Evolutionary conservation across 2,888 invertebrate species (phyloP), one percentile per base, ranked within the genome.

Genomic region (Sepiola atlantica): DNA sequence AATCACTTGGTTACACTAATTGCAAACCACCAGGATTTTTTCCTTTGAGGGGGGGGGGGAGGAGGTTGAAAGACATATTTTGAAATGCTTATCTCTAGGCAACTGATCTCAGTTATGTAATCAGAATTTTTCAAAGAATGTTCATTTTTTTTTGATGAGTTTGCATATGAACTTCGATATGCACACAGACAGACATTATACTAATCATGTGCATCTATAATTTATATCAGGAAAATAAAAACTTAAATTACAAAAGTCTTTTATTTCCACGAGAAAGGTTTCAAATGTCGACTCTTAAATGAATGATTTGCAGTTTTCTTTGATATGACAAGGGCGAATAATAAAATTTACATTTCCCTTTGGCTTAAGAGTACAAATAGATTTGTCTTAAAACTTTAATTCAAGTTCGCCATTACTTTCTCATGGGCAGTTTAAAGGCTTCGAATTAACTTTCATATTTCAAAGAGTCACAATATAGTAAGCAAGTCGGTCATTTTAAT

Each of bases 11-110:
- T 18, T 77, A 77, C 77, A 77, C 77, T 77, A 77, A 77, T 77
- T 32, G 77, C n/a, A 77, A 77, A 77, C 77, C n/a, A 77, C 77
- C n/a, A n/a, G 77, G n/a, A n/a, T 77, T n/a, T 77, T 77, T 77
- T 45, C 45, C 45, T 45, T 2, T 45, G 45, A 4, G 45, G 2
- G 45, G 2, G 45, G 45, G 45, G 45, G 8, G 45, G 45, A 8
- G 45, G 77, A 77, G n/a, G 2, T 77, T 77, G n/a, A 77, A 77
- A 77, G 61, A 28, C n/a, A n/a, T 77, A n/a, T 77, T 77, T 77
- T n/a, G 10, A 77, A 77, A 16, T 32, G 77, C 77, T 77, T 12
- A 77, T 77, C 77, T 77, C 77, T 32, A 77, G 77, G 77, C 77
- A 77, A 77, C 77, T n/a, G 32, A n/a, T 77, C n/a, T 77, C 16